Evolutionary conservation across 2,888 invertebrate genomes (phyloP).

Genomic region (Steinernema carpocapsae): DNA sequence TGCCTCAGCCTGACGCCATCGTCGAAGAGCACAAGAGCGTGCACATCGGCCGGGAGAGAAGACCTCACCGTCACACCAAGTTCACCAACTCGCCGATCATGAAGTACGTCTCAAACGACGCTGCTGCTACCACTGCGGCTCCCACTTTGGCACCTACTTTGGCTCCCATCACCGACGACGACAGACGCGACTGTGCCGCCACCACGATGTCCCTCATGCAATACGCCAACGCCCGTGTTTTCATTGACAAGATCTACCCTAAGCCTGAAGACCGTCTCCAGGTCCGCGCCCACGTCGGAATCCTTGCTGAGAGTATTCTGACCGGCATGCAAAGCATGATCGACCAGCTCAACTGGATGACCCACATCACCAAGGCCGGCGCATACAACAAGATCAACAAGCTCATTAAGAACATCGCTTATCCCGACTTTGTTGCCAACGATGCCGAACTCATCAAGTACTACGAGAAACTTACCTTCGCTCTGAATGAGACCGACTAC

Average conservation of each 20-base stretch:
- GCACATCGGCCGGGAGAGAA: background rate
- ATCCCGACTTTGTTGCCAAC: slow-evolving; percentile 59
- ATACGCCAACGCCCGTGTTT: slow-evolving; percentile 61
- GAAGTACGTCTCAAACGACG: background rate
- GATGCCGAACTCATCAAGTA: slow-evolving; percentile 50
- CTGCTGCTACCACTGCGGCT: background rate
- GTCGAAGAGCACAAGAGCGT: background rate
- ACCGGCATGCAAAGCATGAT: slow-evolving; percentile 60
- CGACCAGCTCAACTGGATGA: slow-evolving; percentile 62
- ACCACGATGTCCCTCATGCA: slow-evolving; percentile 52
- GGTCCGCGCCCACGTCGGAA: slow-evolving; percentile 51
- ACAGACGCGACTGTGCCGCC: slow-evolving; percentile 46
- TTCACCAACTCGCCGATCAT: no score
- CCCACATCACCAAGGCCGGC: slow-evolving; percentile 51
- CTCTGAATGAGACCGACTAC: slow-evolving; percentile 40
- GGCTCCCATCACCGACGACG: background rate
- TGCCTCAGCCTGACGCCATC: slow-evolving; percentile 40
- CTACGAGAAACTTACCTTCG: slow-evolving; percentile 48
- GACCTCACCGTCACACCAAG: slow-evolving; percentile 2
- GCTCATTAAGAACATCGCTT: slow-evolving; percentile 62
- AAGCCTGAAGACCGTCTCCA: slow-evolving; percentile 38
- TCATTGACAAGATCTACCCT: slow-evolving; percentile 60
- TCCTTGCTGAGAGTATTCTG: slow-evolving; percentile 34
- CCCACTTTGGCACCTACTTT: background rate
- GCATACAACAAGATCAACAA: slow-evolving; percentile 63